Conservation (phyloP, 2,888 invertebrate genomes). For the Mimas tiliae region DNA sequence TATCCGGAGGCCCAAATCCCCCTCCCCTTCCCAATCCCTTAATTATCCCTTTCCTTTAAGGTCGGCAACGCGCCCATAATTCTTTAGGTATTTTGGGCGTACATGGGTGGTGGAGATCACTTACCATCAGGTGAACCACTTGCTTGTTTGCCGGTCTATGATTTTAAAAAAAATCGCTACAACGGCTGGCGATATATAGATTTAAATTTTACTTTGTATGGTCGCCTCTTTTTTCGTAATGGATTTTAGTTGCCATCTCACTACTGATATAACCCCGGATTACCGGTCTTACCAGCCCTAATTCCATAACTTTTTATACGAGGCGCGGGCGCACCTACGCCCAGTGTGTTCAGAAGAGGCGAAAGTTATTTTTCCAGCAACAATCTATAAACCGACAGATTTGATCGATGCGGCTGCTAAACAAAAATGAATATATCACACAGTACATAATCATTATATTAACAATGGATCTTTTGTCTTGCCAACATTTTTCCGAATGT, state of each 20-base stretch:
- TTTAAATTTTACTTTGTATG: no score
- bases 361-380: constrained; percentile 26
- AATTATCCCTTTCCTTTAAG: no score
- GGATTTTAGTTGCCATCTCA: not conserved
- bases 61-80: no score
- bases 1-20: no score
- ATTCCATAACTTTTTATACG: constrained; percentile 14
- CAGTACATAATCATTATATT: not conserved
- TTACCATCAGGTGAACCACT: no score
- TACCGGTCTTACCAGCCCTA: not conserved
- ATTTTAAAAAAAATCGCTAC: no score
- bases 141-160: no score
- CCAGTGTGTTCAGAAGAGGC: constrained; percentile 32
- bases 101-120: no score
- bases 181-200: no score
- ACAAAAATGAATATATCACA: not conserved
- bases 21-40: no score
- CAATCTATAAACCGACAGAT: constrained; percentile 19
- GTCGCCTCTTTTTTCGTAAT: no score
- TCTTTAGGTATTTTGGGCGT: no score
- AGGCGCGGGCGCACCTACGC: constrained; percentile 57
- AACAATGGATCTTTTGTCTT: not conserved
- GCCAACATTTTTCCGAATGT: not conserved
- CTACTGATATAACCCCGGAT: not conserved
- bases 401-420: constrained; percentile 21